These are phyloP conservation scores for Propsilocerus akamusi DNA, from an alignment of 1,140 invertebrate species.

Conservation along the genomic window DNA sequence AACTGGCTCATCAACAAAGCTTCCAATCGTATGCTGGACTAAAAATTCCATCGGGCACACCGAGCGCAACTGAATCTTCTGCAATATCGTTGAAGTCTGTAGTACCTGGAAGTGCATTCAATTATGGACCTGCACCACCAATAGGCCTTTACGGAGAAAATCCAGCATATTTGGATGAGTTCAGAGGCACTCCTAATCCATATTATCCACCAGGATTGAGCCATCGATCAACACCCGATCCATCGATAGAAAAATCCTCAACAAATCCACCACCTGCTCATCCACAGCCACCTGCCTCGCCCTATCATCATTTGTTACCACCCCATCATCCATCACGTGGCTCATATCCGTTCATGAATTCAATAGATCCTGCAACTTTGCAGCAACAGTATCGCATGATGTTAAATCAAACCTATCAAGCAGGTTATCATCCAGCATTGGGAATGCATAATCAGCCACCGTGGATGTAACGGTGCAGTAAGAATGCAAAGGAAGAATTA, in stretches of 20 bases:
- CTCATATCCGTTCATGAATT: slow-evolving; percentile 36
- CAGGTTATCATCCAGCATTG: slow-evolving; percentile 30
- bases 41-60: slow-evolving; percentile 14
- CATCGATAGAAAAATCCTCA: slow-evolving; percentile 24
- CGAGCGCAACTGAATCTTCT: slow-evolving; percentile 27
- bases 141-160: slow-evolving; percentile 34
- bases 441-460: slow-evolving; percentile 34
- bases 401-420: slow-evolving; percentile 26
- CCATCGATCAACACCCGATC: slow-evolving; percentile 24
- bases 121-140: slow-evolving; percentile 37
- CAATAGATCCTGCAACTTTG: slow-evolving; percentile 22
- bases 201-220: slow-evolving; percentile 34
- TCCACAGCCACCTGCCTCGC: slow-evolving; percentile 15
- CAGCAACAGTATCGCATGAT: slow-evolving; percentile 35
- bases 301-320: slow-evolving; percentile 23
- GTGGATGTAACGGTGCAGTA: too few relatives aligned
- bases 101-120: slow-evolving; percentile 47
- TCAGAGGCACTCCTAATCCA: slow-evolving; percentile 30
- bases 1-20: slow-evolving; percentile 20
- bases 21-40: slow-evolving; percentile 33
- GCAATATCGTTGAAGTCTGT: slow-evolving; percentile 35
- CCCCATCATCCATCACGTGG: slow-evolving; percentile 25
- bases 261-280: slow-evolving; percentile 9
- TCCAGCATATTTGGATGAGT: slow-evolving; percentile 40
- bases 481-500: too few relatives aligned